Evolutionary conservation across 2,113 vertebrate species (phyloP).

Genomic region (Pomatostomus ruficeps): DNA sequence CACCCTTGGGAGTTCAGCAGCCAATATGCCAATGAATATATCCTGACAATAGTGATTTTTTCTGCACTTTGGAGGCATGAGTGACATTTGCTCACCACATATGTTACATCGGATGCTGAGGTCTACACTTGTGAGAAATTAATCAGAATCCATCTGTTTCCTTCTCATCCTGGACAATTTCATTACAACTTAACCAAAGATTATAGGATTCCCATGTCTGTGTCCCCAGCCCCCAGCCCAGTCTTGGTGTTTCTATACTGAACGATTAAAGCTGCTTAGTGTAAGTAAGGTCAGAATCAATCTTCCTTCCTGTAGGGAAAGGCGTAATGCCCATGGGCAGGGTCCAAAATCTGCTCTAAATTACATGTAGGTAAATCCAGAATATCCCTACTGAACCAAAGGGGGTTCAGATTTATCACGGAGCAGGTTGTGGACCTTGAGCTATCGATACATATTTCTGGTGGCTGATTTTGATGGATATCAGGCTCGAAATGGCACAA

Average conservation of each 20-base stretch:
- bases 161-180: constrained; percentile 74
- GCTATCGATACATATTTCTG: neutral
- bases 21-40: constrained; percentile 50
- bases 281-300: constrained; percentile 73
- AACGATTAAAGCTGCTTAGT: constrained; percentile 78
- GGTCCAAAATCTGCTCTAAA: constrained; percentile 51
- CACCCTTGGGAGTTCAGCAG: constrained; percentile 45
- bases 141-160: constrained; percentile 81
- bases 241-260: constrained; percentile 60
- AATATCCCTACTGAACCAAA: neutral
- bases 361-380: constrained; percentile 47
- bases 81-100: constrained; percentile 60
- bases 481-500: neutral
- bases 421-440: neutral
- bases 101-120: constrained; percentile 64
- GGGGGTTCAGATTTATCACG: neutral
- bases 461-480: neutral
- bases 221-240: constrained; percentile 11
- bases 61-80: constrained; percentile 45
- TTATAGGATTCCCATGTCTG: constrained; percentile 72
- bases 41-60: constrained; percentile 50
- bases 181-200: constrained; percentile 77
- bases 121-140: constrained; percentile 72
- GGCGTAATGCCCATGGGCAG: constrained; percentile 64
- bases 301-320: constrained; percentile 66